phyloP scores from a whole-genome alignment of 1,140 invertebrate species.

The Leptopilina clavipes region DNA sequence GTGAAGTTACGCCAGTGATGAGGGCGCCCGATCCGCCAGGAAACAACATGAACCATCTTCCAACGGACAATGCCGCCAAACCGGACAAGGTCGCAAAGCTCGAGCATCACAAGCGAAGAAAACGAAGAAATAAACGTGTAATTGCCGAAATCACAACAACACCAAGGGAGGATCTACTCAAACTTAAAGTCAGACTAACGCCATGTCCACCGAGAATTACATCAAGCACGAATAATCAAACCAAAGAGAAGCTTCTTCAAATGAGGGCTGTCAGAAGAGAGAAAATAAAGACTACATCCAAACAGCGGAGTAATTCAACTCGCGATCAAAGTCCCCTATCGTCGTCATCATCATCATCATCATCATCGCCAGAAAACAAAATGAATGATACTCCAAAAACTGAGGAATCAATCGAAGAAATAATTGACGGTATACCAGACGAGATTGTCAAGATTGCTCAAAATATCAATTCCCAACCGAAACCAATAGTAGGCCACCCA shows the following conservation, averaged over 20 bases:
- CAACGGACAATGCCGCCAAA: conserved; percentile 46
- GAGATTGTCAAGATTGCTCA: conserved; percentile 61
- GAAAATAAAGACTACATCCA: conserved; percentile 55
- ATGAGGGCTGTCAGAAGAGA: conserved; percentile 60
- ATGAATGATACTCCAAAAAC: conserved; percentile 35
- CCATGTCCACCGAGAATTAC: conserved; percentile 65
- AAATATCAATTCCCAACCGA: conserved; percentile 41
- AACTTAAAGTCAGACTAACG: conserved; percentile 67
- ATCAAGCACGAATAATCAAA: conserved; percentile 50
- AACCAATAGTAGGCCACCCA: conserved; percentile 13
- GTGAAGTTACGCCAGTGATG: conserved; percentile 68
- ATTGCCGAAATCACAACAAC: conserved; percentile 70
- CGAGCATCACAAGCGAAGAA: conserved; percentile 67
- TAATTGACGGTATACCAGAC: conserved; percentile 66
- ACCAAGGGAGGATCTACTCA: conserved; percentile 67
- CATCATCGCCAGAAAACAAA: too few species aligned
- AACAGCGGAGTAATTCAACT: conserved; percentile 47
- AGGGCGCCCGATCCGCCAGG: conserved; percentile 56
- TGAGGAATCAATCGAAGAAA: conserved; percentile 64
- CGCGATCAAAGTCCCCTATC: conserved; percentile 42
- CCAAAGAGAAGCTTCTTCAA: conserved; percentile 66
- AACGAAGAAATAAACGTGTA: conserved; percentile 67
- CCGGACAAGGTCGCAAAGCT: conserved; percentile 55
- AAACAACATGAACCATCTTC: conserved; percentile 11
- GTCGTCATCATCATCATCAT: too few species aligned